Evolutionary conservation across 2,113 vertebrate species (phyloP).

Genomic region (Sisor rabdophorus): DNA sequence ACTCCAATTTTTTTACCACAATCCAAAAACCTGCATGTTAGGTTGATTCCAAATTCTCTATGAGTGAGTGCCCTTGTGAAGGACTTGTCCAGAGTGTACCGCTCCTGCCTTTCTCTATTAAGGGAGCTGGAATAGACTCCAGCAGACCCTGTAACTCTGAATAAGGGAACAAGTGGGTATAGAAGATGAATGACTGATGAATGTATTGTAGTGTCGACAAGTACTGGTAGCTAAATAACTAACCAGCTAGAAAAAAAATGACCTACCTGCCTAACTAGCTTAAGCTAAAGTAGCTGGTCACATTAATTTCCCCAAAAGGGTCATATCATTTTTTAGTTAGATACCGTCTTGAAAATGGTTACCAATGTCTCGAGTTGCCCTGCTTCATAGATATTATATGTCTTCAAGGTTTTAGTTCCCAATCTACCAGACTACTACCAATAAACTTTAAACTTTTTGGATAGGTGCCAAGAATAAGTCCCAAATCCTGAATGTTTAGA

Average conservation of each 20-base stretch:
- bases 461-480: neutral
- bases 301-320: neutral
- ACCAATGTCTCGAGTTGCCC: neutral
- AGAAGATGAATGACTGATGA: too few species aligned
- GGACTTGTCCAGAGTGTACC: too few species aligned
- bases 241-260: neutral
- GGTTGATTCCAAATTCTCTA: too few species aligned
- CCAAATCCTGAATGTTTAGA: neutral
- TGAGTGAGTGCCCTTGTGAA: too few species aligned
- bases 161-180: too few species aligned
- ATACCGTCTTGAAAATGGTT: neutral
- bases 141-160: too few species aligned
- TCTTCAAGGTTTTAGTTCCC: neutral
- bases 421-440: neutral
- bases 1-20: too few species aligned
- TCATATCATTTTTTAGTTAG: too few species aligned
- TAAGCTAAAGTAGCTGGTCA: neutral
- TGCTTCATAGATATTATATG: neutral
- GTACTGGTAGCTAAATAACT: neutral
- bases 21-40: too few species aligned
- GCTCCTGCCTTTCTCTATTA: too few species aligned
- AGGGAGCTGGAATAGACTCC: too few species aligned
- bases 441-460: neutral
- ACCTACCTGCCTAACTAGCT: neutral
- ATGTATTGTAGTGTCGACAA: neutral